A percentile compares a stretch with the other conserved stretches of the same genome.
These are phyloP conservation scores for Leptopilina syphax DNA, from an alignment of 2,888 invertebrate species.

Conservation along the genomic window DNA sequence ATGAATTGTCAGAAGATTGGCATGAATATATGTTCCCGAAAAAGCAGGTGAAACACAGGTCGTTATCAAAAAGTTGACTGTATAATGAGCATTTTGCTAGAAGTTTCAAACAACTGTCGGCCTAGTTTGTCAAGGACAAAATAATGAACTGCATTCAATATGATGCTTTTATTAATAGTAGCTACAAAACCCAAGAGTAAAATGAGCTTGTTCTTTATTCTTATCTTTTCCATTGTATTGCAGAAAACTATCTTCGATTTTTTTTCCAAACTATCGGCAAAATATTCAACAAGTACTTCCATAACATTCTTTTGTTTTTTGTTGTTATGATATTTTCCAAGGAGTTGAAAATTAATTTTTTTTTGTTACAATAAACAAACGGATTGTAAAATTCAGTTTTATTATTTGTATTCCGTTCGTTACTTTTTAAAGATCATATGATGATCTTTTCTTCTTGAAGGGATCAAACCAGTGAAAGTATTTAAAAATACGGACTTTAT, in stretches of 20 bases:
- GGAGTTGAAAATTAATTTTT: not conserved
- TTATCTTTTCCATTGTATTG: constrained; percentile 19
- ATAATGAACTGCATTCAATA: constrained; percentile 37
- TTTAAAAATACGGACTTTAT: no score
- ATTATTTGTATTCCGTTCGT: no score
- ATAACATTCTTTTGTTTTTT: not conserved
- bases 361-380: no score
- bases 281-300: not conserved
- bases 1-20: constrained; percentile 24
- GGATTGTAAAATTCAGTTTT: no score
- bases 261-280: constrained; percentile 23
- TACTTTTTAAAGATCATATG: no score
- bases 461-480: no score
- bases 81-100: constrained; percentile 33
- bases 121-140: constrained; percentile 40
- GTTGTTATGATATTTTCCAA: not conserved
- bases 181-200: constrained; percentile 1
- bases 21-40: constrained; percentile 16
- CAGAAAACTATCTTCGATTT: constrained; percentile 18
- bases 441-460: no score
- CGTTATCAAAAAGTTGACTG: constrained; percentile 31
- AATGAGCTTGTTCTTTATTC: constrained; percentile 23
- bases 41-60: constrained; percentile 33
- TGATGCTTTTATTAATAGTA: constrained; percentile 2
- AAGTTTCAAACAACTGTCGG: constrained; percentile 29